Conservation (phyloP, 2,888 invertebrate genomes). For the Shargacucullia verbasci region DNA sequence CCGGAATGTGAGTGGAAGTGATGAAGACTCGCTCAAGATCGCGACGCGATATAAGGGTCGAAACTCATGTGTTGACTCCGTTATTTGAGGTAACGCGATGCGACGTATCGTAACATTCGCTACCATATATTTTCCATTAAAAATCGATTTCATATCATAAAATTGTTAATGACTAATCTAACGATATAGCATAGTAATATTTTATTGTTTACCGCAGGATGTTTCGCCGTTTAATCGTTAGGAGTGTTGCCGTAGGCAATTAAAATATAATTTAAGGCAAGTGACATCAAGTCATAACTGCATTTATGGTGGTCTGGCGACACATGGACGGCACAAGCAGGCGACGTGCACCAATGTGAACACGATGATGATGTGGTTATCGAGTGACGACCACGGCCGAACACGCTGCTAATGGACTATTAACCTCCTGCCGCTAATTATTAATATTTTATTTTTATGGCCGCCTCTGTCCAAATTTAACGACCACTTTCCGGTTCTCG, state of each 20-base stretch:
- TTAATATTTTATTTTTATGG: constrained; percentile 86
- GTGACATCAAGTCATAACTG: constrained; percentile 53
- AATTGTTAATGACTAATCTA: neutral
- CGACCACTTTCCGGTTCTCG: constrained; percentile 81
- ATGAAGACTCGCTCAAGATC: constrained; percentile 1
- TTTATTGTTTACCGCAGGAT: constrained; percentile 5
- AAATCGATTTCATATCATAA: neutral
- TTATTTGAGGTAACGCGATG: neutral
- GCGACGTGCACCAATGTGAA: constrained; percentile 43
- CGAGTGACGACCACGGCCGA: constrained; percentile 57
- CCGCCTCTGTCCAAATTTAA: constrained; percentile 77
- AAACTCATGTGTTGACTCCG: constrained; percentile 2
- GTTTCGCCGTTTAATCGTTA: constrained; percentile 4
- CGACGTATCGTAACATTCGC: too few relatives aligned
- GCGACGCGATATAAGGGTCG: constrained; percentile 11
- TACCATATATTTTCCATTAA: neutral
- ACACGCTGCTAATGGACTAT: constrained; percentile 80
- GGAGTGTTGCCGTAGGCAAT: neutral
- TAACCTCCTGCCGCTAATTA: constrained; percentile 80
- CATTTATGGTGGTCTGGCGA: constrained; percentile 27
- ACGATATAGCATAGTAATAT: neutral
- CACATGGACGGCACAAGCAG: constrained; percentile 14
- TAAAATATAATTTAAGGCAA: constrained; percentile 2
- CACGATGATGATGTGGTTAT: constrained; percentile 54
- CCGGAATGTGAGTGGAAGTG: constrained; percentile 48